Percentiles rank a stretch among this genome's conserved stretches.
These are phyloP conservation scores for Drepana falcataria DNA, from an alignment of 2,888 invertebrate genomes.

Conservation along the genomic window DNA sequence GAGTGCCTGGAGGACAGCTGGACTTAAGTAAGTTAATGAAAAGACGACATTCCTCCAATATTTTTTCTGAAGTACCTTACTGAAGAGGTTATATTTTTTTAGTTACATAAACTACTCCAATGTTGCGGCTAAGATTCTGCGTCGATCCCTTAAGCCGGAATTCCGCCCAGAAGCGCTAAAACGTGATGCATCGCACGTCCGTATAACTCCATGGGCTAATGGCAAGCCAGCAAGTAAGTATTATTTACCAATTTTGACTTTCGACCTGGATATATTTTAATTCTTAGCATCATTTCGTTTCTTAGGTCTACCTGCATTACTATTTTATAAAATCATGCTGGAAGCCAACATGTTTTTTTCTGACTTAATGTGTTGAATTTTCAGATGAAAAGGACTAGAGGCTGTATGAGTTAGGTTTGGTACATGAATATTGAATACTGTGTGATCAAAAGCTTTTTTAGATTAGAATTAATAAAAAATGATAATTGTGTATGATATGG, in stretches of 20 bases:
- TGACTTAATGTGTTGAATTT: conserved; percentile 30
- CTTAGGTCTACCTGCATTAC: too few relatives aligned
- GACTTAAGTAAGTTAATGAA: conserved; percentile 84
- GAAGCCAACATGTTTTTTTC: neutral
- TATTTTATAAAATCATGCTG: neutral
- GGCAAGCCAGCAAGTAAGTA: conserved; percentile 92
- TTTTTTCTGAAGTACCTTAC: neutral
- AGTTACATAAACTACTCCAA: conserved; percentile 98
- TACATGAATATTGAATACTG: conserved; percentile 4
- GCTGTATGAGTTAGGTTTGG: conserved; percentile 49
- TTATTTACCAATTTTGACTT: neutral
- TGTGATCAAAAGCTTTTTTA: neutral
- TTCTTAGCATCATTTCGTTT: neutral
- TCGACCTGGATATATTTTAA: neutral
- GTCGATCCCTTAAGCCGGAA: conserved; percentile 89
- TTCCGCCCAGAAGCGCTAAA: conserved; percentile 85
- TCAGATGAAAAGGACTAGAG: conserved; percentile 65
- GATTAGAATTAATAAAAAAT: neutral
- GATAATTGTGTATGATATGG: neutral
- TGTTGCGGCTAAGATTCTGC: conserved; percentile 91
- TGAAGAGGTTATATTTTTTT: conserved; percentile 1
- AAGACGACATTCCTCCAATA: neutral
- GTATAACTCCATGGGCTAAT: conserved; percentile 92
- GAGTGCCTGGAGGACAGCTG: conserved; percentile 91
- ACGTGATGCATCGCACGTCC: conserved; percentile 86